Base-by-base conservation (phyloP, 1,140 invertebrate genomes). In the Drosophila ambigua region DNA sequence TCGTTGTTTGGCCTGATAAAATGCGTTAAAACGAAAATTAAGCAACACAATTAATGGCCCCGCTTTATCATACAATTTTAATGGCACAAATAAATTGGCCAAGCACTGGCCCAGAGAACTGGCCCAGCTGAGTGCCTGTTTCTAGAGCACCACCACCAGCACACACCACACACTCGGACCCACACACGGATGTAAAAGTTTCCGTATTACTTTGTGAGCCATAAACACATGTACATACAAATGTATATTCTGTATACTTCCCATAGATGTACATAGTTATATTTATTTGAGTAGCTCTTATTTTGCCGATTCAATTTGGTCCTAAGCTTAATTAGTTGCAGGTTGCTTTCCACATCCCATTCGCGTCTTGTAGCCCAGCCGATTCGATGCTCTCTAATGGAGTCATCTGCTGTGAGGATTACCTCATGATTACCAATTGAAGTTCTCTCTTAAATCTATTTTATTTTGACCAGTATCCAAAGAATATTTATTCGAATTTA, bases 21-120 rank as follows among this genome's bases (percentile, higher is more conserved):
- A 87, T 87, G 82, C 82, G 78, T 87, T 87, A 87, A 82, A 87
- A 87, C 69, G 78, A 87, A 82, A 87, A 87, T 87, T 87, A 87
- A 87, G 82, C 82, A 87, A 87, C 78, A 88, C 79, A 87, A 88
- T 88, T 88, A 87, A 87, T 88, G 83, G 78, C 52, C 61, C 65
- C 64, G 71, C 67, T 88, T 87, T 82, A 82, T 88, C 82, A 87
- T 83, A 88, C 83, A 88, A 82, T 88, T 87, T 88, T 87, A 82
- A 87, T 87, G 83, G 83, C 71, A 43, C 71, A 79, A 88, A 87
- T 88, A 87, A 87, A 87, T 88, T 88, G 83, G 71, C 48, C 69
- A 58, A 55, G 74, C 77, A 80, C 77, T 71, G 60, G 65, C 64
- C 64, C 28, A 58, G 52, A 54, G 46, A 11, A 16, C 53, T 62